These are phyloP conservation scores for Toxonevra muliebris DNA, from an alignment of 2,888 invertebrate species.

Conservation along the genomic window DNA sequence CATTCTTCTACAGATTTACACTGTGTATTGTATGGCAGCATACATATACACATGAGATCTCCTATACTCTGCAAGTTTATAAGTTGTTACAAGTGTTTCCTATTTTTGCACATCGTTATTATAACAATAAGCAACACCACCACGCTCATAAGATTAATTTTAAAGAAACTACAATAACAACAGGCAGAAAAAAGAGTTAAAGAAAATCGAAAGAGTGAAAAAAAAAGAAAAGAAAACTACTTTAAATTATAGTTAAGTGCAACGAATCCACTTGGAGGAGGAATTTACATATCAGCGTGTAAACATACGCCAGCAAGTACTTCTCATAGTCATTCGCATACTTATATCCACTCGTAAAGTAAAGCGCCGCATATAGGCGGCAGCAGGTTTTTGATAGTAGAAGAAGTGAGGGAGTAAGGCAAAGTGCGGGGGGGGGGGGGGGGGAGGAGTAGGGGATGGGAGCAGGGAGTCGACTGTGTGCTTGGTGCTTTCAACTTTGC, in stretches of 20 bases:
- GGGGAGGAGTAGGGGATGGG: slow-evolving; percentile 13
- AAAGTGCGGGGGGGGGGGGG: slow-evolving; percentile 40
- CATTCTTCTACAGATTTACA: slow-evolving; percentile 9
- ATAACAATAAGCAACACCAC: slow-evolving; percentile 57
- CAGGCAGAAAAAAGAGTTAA: neutral
- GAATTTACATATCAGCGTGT: slow-evolving; percentile 56
- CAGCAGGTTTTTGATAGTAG: slow-evolving; percentile 22
- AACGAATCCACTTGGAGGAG: slow-evolving; percentile 48
- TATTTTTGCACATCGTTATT: slow-evolving; percentile 62
- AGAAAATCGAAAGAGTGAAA: neutral
- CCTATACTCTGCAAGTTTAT: neutral
- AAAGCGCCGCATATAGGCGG: neutral
- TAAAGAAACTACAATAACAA: slow-evolving; percentile 16
- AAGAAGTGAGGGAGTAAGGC: slow-evolving; percentile 18
- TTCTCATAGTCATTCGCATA: no score
- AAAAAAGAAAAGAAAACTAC: slow-evolving; percentile 12
- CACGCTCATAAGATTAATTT: slow-evolving; percentile 58
- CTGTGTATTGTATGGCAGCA: neutral
- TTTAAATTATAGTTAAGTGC: slow-evolving; percentile 49
- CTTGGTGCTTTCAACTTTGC: neutral
- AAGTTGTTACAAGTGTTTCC: slow-evolving; percentile 52
- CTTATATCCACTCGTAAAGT: no score
- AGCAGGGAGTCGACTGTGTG: neutral
- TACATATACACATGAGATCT: neutral
- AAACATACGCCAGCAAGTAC: neutral